These are phyloP conservation scores for Xylocopa sonorina DNA, from an alignment of 1,140 invertebrate genomes.

Conservation along the genomic window DNA sequence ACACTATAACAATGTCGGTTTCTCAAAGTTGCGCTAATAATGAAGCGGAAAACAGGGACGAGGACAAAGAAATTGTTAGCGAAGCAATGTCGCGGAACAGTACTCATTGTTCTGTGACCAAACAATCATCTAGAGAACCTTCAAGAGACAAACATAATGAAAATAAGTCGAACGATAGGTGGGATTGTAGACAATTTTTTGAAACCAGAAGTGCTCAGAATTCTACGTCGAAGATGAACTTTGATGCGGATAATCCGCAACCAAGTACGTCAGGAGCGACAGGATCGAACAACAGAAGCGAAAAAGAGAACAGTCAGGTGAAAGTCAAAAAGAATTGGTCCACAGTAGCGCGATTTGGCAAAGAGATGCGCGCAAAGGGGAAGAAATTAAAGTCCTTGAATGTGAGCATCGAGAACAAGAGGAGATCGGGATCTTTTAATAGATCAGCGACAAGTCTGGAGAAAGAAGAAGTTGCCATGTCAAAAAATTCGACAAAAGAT, in stretches of 20 bases:
- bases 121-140: neutral
- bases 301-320: neutral
- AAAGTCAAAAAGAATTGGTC: no score
- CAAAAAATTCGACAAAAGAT: no score
- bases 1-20: no score
- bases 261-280: neutral
- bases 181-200: no score
- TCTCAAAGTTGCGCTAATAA: no score
- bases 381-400: conserved; percentile 61
- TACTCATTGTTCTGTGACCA: fast-evolving
- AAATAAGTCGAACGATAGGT: neutral
- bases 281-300: neutral
- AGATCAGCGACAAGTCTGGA: neutral
- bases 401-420: conserved; percentile 46
- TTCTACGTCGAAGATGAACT: no score
- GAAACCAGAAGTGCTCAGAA: no score
- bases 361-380: conserved; percentile 63
- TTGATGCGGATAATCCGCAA: neutral
- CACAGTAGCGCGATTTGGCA: conserved; percentile 60
- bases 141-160: neutral
- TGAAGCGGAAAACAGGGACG: no score
- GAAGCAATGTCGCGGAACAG: no score
- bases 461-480: no score
- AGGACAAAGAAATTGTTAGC: no score
- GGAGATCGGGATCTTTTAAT: neutral